Evolutionary conservation across 1,140 invertebrate species (phyloP), one percentile per base, ranked within the genome.

Genomic region (Eriocheir sinensis): DNA sequence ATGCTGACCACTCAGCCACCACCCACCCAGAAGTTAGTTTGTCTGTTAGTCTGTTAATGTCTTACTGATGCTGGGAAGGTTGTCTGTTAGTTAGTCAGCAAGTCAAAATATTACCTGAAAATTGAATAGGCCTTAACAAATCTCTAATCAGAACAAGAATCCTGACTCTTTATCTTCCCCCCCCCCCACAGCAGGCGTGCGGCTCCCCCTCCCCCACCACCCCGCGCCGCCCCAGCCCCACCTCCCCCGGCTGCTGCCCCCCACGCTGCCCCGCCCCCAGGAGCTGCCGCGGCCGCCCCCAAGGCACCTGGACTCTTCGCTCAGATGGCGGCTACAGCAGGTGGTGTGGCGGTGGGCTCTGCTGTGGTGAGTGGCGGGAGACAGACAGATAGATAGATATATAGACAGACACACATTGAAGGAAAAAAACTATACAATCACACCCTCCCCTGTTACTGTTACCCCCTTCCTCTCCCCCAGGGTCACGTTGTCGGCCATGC

Each of bases 401-500:
- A n/a, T n/a, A n/a, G n/a, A n/a, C n/a, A n/a, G n/a, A n/a, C n/a
- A n/a, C n/a, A n/a, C n/a, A n/a, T n/a, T n/a, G n/a, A n/a, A n/a
- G n/a, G n/a, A n/a, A n/a, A n/a, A n/a, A n/a, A n/a, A n/a, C n/a
- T n/a, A n/a, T n/a, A n/a, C n/a, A n/a, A n/a, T n/a, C n/a, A n/a
- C n/a, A 40, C 41, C 9, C 30, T 90, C 30, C 3, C 83, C 27
- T 85, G 21, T 85, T 36, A 85, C 17, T 36, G 34, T 36, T 17
- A 9, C 34, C 60, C 2, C 53, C 38, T 92, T 83, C 60, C 12
- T 48, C 12, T 27, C 86, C 15, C 4, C 1, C 98, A 99, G 97
- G 99, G 98, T 91, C 99, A 99, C 96, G 97, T 98, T 32, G 97
- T 98, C 91, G 99, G 98, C 94, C 98, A 98, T 97, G 98, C 98